phyloP scores from a whole-genome alignment of 2,797 vertebrate genomes.

The Danio kyathit region DNA sequence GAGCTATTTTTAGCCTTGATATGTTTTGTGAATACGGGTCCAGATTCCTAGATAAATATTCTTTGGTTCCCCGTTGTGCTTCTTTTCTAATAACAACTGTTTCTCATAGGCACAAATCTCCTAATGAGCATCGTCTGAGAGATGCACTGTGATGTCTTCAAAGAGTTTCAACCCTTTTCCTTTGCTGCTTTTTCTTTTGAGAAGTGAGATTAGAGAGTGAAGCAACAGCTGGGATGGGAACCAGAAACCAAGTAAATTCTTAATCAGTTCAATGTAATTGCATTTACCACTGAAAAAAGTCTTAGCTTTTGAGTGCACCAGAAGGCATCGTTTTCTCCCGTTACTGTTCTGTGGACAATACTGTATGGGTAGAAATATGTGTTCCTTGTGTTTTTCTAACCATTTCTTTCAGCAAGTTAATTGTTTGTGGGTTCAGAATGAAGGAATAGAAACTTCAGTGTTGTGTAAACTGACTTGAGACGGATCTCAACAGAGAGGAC shows the following conservation, averaged over 20 bases:
- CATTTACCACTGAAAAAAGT: constrained; percentile 19
- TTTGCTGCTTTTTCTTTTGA: constrained; percentile 17
- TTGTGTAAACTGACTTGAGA: constrained; percentile 3
- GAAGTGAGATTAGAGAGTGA: constrained; percentile 1
- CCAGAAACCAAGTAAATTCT: constrained; percentile 28
- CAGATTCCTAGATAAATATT: neutral
- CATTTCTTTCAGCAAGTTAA: constrained; percentile 4
- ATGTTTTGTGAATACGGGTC: too few species aligned
- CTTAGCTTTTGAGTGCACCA: constrained; percentile 26
- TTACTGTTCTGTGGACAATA: neutral
- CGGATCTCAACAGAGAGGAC: neutral
- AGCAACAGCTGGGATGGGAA: constrained; percentile 23
- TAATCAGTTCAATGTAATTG: constrained; percentile 36
- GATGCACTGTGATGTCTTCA: constrained; percentile 39
- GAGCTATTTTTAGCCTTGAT: too few species aligned
- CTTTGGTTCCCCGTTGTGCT: neutral
- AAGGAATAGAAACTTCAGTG: constrained; percentile 8
- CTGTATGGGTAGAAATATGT: neutral
- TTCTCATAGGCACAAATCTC: neutral
- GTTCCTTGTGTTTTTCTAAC: constrained; percentile 9
- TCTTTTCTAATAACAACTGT: constrained; percentile 19
- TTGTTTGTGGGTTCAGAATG: constrained; percentile 9
- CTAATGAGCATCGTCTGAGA: constrained; percentile 36
- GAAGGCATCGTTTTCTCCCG: constrained; percentile 8
- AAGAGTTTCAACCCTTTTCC: constrained; percentile 10